These are phyloP conservation scores for Empis stercorea DNA, from an alignment of 2,888 invertebrate genomes.

Conservation along the genomic window DNA sequence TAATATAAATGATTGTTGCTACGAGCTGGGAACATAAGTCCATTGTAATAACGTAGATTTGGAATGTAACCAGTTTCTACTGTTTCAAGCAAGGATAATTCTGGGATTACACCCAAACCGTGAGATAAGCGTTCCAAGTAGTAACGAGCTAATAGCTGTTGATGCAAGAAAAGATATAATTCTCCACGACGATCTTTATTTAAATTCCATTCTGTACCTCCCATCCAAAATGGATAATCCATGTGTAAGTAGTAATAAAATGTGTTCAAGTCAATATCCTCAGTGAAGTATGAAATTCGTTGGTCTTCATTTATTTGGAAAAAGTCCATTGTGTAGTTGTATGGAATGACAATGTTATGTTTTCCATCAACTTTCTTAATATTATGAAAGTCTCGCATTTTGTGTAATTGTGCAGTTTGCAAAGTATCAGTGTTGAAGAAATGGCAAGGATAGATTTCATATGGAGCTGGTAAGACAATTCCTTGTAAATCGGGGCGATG, in stretches of 20 bases:
- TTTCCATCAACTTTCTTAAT: constrained; percentile 12
- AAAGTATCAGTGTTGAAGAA: constrained; percentile 46
- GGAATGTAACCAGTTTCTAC: constrained; percentile 45
- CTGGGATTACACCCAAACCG: constrained; percentile 47
- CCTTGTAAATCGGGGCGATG: constrained; percentile 43
- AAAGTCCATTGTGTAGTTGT: constrained; percentile 44
- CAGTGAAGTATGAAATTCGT: constrained; percentile 52
- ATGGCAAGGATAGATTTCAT: constrained; percentile 48
- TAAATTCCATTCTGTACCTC: constrained; percentile 38
- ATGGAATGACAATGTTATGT: no score
- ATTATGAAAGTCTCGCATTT: constrained; percentile 1
- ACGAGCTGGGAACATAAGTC: constrained; percentile 45
- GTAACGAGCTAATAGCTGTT: constrained; percentile 55
- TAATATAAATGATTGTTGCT: no score
- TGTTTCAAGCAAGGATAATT: constrained; percentile 41
- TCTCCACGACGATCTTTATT: constrained; percentile 49
- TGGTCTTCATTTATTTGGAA: constrained; percentile 43
- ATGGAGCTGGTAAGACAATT: constrained; percentile 46
- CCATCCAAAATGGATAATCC: constrained; percentile 50
- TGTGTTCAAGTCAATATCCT: constrained; percentile 53
- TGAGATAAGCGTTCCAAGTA: constrained; percentile 55
- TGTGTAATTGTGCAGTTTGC: constrained; percentile 18
- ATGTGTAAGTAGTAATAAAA: constrained; percentile 53
- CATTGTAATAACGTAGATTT: constrained; percentile 46
- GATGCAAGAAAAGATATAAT: constrained; percentile 49